Evolutionary conservation across 2,888 invertebrate genomes (phyloP).

Genomic region (Orchesella flavescens): DNA sequence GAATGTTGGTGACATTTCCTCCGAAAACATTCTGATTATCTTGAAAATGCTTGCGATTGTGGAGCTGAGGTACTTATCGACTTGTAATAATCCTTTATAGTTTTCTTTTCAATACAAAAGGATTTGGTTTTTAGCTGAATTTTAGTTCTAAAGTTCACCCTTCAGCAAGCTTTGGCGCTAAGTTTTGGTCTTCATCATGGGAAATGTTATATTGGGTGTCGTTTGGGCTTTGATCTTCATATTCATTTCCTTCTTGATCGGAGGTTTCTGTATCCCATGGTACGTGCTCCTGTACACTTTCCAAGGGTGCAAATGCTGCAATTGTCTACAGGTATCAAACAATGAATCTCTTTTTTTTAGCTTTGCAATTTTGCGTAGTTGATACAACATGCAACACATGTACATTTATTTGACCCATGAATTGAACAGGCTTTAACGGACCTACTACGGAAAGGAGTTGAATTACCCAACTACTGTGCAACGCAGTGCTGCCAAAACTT

Average conservation of each 20-base stretch:
- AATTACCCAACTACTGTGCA: conserved; percentile 38
- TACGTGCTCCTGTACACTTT: conserved; percentile 20
- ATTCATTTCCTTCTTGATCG: conserved; percentile 22
- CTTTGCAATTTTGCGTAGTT: no score
- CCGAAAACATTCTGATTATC: no score
- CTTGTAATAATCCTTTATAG: background rate
- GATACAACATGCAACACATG: conserved; percentile 1
- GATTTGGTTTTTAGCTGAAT: background rate
- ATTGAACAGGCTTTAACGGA: conserved; percentile 15
- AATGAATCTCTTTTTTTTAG: background rate
- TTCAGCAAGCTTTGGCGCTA: no score
- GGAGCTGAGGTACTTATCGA: no score
- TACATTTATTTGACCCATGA: background rate
- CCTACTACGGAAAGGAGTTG: conserved; percentile 4
- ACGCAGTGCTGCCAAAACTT: no score
- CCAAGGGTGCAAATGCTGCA: conserved; percentile 30
- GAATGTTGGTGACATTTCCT: no score
- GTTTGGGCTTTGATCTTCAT: background rate
- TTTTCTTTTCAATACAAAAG: background rate
- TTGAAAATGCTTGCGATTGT: no score
- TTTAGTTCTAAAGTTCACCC: background rate
- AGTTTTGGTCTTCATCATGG: conserved; percentile 9
- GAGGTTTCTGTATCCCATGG: conserved; percentile 1
- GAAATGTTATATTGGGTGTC: background rate
- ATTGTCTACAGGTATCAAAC: conserved; percentile 24